These are phyloP conservation scores for Eupeodes latifasciatus DNA, from an alignment of 2,888 invertebrate species.

Conservation along the genomic window DNA sequence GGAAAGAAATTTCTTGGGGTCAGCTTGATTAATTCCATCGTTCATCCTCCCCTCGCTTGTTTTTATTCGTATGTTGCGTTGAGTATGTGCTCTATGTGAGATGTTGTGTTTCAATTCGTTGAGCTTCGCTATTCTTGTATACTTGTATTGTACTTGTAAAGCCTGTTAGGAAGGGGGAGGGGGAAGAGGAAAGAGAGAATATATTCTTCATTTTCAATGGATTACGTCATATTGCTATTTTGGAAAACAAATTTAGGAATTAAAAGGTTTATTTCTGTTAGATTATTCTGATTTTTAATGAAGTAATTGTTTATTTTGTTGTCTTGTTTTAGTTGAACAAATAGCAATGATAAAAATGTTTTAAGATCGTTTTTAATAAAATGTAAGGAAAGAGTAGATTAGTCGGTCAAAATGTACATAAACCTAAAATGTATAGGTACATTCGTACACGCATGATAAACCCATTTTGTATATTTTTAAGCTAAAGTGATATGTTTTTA, in stretches of 20 bases:
- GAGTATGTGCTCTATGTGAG: neutral
- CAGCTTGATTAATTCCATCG: conserved; percentile 52
- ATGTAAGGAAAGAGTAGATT: no score
- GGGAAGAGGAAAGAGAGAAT: conserved; percentile 31
- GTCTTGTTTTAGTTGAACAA: no score
- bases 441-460: no score
- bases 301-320: neutral
- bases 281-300: neutral
- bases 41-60: conserved; percentile 48
- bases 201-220: conserved; percentile 30
- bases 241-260: conserved; percentile 80
- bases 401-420: no score
- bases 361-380: neutral
- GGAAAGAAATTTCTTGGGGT: conserved; percentile 42
- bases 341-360: neutral
- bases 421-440: no score
- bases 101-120: conserved; percentile 31
- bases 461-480: no score
- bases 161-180: conserved; percentile 33
- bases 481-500: no score
- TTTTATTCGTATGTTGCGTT: conserved; percentile 46
- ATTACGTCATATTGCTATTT: conserved; percentile 82
- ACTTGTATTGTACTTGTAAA: conserved; percentile 6
- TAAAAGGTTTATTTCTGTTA: conserved; percentile 67
- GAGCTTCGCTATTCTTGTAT: conserved; percentile 24